Evolutionary conservation across 2,113 vertebrate genomes (phyloP).

Genomic region (Nibea coibor): DNA sequence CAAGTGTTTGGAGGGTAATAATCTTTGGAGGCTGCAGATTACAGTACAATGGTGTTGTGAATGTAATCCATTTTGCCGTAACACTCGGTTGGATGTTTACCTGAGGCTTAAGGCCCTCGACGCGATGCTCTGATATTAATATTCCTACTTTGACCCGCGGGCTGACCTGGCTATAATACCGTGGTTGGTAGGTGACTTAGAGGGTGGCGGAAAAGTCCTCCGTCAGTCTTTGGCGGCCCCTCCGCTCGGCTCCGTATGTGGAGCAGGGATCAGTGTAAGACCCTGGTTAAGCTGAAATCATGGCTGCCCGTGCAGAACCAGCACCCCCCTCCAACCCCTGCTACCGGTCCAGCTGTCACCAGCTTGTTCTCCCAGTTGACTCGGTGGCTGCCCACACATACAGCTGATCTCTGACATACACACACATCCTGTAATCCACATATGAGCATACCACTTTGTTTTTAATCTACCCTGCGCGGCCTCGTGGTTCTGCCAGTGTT

Average conservation of each 20-base stretch:
- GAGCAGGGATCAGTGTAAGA: slow-evolving; percentile 79
- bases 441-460: slow-evolving; percentile 77
- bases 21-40: slow-evolving; percentile 64
- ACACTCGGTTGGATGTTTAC: slow-evolving; percentile 47
- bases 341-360: slow-evolving; percentile 77
- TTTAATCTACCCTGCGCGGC: slow-evolving; percentile 55
- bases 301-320: slow-evolving; percentile 54
- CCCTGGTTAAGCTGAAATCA: slow-evolving; percentile 71
- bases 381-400: slow-evolving; percentile 54
- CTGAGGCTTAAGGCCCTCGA: slow-evolving; percentile 31
- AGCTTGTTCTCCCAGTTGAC: slow-evolving; percentile 55
- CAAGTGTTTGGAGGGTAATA: slow-evolving; percentile 58
- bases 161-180: slow-evolving; percentile 32
- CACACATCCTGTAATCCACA: slow-evolving; percentile 70
- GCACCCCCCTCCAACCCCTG: slow-evolving; percentile 22
- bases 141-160: slow-evolving; percentile 41
- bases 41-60: slow-evolving; percentile 20
- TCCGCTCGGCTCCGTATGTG: slow-evolving; percentile 34
- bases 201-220: background rate
- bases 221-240: background rate
- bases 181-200: background rate
- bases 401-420: slow-evolving; percentile 58
- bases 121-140: slow-evolving; percentile 29
- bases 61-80: slow-evolving; percentile 68
- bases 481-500: background rate